A percentile compares a stretch with the other conserved stretches of the same genome.
Evolutionary conservation across 2,113 vertebrate species (phyloP).

Genomic region (Lophius piscatorius): DNA sequence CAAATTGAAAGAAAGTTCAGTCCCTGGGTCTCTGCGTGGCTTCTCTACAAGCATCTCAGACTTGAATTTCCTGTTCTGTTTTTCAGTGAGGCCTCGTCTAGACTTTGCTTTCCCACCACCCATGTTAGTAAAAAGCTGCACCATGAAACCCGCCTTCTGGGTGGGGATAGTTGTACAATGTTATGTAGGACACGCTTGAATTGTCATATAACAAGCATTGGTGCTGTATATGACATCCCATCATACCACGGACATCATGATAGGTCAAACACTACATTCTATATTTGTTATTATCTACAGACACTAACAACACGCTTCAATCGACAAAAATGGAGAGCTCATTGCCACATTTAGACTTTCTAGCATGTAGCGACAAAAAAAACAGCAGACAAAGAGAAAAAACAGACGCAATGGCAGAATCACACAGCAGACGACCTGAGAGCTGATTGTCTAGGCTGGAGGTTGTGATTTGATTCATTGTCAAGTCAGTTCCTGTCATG

Average conservation of each 20-base stretch:
- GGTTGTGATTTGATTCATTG: constrained; percentile 29
- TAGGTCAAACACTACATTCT: constrained; percentile 37
- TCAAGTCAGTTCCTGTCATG: constrained; percentile 38
- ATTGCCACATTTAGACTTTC: constrained; percentile 16
- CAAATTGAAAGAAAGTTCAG: constrained; percentile 40
- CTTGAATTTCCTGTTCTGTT: constrained; percentile 54
- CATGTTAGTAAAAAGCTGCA: constrained; percentile 56
- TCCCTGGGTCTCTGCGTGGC: constrained; percentile 24
- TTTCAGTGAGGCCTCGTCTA: constrained; percentile 41
- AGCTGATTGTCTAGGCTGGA: constrained; percentile 55
- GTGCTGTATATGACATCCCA: constrained; percentile 70
- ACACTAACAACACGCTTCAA: constrained; percentile 2
- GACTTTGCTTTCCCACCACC: constrained; percentile 57
- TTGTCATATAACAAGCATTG: constrained; percentile 72
- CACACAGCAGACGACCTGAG: constrained; percentile 50
- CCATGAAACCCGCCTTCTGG: constrained; percentile 29
- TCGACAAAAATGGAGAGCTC: constrained; percentile 23
- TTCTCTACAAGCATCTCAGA: constrained; percentile 41
- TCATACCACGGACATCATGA: constrained; percentile 45
- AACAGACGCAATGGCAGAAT: constrained; percentile 61
- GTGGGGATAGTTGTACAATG: constrained; percentile 21
- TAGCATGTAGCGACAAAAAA: constrained; percentile 46
- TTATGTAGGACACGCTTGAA: constrained; percentile 57
- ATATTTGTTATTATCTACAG: constrained; percentile 41
- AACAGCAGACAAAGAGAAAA: constrained; percentile 52